Conservation (phyloP, 2,113 vertebrate genomes). For the Galemys pyrenaicus region DNA sequence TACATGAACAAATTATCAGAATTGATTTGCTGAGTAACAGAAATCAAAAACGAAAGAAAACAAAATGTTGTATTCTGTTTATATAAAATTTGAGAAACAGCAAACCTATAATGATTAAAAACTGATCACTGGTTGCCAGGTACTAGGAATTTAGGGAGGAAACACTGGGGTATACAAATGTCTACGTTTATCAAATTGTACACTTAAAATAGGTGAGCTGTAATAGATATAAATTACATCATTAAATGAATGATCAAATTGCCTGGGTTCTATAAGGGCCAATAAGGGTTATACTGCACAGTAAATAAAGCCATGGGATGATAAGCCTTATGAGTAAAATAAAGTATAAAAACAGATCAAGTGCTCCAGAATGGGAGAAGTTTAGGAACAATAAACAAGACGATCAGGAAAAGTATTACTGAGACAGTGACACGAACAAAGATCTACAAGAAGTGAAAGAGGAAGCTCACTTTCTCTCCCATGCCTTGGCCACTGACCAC, state of each 20-base stretch:
- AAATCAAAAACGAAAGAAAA: neutral
- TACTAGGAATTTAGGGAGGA: neutral
- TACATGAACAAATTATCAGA: neutral
- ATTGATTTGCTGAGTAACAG: neutral
- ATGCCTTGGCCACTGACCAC: neutral
- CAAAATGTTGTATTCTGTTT: neutral
- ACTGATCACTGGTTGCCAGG: accelerated
- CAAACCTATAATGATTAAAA: neutral
- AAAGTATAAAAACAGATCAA: neutral
- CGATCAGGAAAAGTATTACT: neutral
- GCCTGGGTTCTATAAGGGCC: neutral
- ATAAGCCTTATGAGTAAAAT: neutral
- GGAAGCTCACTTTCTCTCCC: neutral
- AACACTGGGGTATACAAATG: neutral
- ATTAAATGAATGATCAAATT: neutral
- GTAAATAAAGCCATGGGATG: neutral
- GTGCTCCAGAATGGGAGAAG: neutral
- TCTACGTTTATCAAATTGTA: neutral
- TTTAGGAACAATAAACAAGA: neutral
- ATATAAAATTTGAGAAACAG: neutral
- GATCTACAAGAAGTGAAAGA: neutral
- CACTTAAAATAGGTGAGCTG: neutral
- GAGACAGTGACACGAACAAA: neutral
- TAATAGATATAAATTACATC: neutral
- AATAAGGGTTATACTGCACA: neutral